phyloP scores from a whole-genome alignment of 2,888 invertebrate genomes.

The Subacronicta megacephala region DNA sequence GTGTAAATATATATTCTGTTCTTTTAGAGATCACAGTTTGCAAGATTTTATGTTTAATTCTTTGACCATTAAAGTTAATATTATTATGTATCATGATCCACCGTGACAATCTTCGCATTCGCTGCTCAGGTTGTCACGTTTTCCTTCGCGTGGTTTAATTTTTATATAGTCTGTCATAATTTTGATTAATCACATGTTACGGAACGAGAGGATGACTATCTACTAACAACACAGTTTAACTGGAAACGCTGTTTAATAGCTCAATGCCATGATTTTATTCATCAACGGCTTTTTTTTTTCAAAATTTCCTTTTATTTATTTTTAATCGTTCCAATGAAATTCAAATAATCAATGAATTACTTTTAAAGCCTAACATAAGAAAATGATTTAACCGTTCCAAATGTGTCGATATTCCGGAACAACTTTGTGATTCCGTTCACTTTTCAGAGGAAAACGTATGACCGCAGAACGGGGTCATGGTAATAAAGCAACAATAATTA shows the following conservation, averaged over 20 bases:
- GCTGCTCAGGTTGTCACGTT: conserved; percentile 24
- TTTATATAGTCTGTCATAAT: neutral
- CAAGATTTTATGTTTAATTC: conserved; percentile 33
- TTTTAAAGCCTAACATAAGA: too few relatives aligned
- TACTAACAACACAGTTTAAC: too few relatives aligned
- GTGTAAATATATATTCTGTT: conserved; percentile 23
- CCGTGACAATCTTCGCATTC: neutral
- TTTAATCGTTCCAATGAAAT: too few relatives aligned
- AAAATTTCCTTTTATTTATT: too few relatives aligned
- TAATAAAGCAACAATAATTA: conserved; percentile 13
- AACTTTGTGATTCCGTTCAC: neutral
- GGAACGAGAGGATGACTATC: too few relatives aligned
- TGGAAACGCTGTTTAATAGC: too few relatives aligned
- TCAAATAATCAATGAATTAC: too few relatives aligned
- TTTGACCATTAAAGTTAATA: conserved; percentile 16
- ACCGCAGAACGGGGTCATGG: conserved; percentile 14
- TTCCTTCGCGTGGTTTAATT: conserved; percentile 16
- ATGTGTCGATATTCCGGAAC: neutral
- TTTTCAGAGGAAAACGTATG: conserved; percentile 12
- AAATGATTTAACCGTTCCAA: too few relatives aligned
- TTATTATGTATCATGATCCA: too few relatives aligned
- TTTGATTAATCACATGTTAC: neutral
- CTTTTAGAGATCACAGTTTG: conserved; percentile 34
- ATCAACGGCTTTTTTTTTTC: too few relatives aligned
- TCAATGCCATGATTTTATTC: too few relatives aligned